Evolutionary conservation across 2,797 vertebrate genomes (phyloP).

Genomic region (Eutrigla gurnardus): DNA sequence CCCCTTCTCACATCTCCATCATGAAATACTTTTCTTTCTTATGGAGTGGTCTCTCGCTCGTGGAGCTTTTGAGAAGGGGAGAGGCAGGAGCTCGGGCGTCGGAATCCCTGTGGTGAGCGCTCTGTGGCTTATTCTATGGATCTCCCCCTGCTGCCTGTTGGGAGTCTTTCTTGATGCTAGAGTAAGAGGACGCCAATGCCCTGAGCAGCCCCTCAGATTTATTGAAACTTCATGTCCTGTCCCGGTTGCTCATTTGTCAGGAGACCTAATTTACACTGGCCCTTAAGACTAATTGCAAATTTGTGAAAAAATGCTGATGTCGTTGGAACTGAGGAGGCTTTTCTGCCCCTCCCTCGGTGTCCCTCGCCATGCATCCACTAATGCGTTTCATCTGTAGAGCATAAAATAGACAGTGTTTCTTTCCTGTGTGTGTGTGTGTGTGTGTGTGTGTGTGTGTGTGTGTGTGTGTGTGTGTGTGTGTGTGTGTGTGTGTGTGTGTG

Average conservation of each 20-base stretch:
- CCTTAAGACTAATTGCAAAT: conserved; percentile 99
- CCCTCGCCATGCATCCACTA: conserved; percentile 97
- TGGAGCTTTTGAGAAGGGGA: conserved; percentile 54
- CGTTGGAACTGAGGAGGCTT: conserved; percentile 89
- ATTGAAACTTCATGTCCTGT: conserved; percentile 90
- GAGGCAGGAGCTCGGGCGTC: conserved; percentile 52
- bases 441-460: conserved; percentile 78
- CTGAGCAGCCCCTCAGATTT: conserved; percentile 82
- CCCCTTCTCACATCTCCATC: conserved; percentile 72
- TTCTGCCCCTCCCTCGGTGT: conserved; percentile 86
- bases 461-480: conserved; percentile 81
- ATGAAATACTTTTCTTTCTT: conserved; percentile 63
- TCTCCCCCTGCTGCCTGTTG: conserved; percentile 61
- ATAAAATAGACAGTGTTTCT: conserved; percentile 92
- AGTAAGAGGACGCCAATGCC: conserved; percentile 74
- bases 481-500: conserved; percentile 64
- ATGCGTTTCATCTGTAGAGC: conserved; percentile 97
- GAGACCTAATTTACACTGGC: conserved; percentile 99
- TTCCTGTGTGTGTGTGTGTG: conserved; percentile 75
- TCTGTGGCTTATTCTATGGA: conserved; percentile 63
- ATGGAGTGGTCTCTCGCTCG: conserved; percentile 48
- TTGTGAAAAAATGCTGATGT: conserved; percentile 99
- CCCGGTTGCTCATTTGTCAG: conserved; percentile 98
- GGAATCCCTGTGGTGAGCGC: conserved; percentile 64
- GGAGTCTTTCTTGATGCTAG: conserved; percentile 75